Evolutionary conservation across 2,113 vertebrate genomes (phyloP), one percentile per base, ranked within the genome.

Genomic region (Telmatochromis brichardi): DNA sequence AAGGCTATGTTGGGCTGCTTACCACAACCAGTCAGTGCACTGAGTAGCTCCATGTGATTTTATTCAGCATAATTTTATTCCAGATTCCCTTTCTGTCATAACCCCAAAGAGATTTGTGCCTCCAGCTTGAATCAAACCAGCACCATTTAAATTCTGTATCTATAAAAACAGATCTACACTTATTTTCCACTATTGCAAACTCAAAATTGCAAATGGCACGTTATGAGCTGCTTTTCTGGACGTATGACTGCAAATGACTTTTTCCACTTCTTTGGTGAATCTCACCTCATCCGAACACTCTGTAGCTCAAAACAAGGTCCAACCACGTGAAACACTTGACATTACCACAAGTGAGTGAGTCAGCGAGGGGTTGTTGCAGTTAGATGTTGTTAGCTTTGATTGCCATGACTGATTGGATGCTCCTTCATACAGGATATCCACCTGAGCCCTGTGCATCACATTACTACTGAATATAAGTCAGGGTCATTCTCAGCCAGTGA

Each of bases 401-500:
- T 87, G 55, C 19, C 7, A 21, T 35, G 9, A 84, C 45, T 92
- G 83, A 86, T 89, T 87, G 71, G 57, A 55, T 71, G 63, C 53
- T 60, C 37, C 71, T 82, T 88, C 26, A 58, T 76, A 81, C 13
- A 31, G 8, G 60, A 84, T 81, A 86, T 45, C 45, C 91, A 94
- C 88, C 89, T 85, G 84, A 92, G 55, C 84, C 78, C 79, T 12
- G 28, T 21, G 80, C 58, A 40, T 90, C 78, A 54, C 35, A 47
- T 79, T 50, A 55, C 76, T 6, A 9, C 76, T 86, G 65, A 76
- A 76, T 86, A 13, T 14, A 82, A 89, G 86, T 85, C 60, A 81
- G 55, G 85, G 86, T 94, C 80, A 85, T 89, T 82, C 87, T 88
- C 86, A 76, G 80, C 28, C 45, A 15, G 42, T 87, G 81, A 92